Conservation (phyloP, 2,888 invertebrate genomes). For the Eupithecia subfuscata region DNA sequence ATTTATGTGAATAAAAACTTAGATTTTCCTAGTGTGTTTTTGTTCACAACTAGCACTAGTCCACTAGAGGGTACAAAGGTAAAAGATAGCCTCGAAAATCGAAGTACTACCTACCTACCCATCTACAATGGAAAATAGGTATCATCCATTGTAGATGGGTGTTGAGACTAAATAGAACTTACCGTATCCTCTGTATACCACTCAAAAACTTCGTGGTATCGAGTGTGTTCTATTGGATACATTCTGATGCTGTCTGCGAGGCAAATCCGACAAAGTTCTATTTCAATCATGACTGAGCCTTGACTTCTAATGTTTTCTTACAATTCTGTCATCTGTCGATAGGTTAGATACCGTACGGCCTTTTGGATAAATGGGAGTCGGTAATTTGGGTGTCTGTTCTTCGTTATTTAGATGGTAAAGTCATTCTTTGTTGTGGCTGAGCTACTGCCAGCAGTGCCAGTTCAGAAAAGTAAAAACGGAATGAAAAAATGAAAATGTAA, state of each 20-base stretch:
- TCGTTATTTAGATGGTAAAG: background rate
- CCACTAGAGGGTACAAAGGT: background rate
- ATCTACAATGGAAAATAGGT: background rate
- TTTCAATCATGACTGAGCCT: background rate
- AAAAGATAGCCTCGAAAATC: background rate
- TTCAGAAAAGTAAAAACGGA: background rate
- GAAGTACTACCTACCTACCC: background rate
- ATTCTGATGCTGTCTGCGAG: background rate
- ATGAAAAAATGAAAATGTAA: background rate
- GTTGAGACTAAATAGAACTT: background rate
- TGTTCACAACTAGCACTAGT: background rate
- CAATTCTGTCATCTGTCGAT: background rate
- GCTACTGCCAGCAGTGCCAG: background rate
- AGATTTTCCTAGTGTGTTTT: background rate
- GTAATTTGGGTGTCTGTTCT: background rate
- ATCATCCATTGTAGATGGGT: background rate
- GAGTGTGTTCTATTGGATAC: slow-evolving; percentile 5
- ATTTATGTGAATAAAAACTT: background rate
- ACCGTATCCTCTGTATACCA: slow-evolving; percentile 12
- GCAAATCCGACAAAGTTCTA: background rate
- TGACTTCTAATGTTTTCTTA: background rate
- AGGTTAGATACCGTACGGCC: background rate
- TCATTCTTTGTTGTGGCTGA: background rate
- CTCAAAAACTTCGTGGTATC: background rate
- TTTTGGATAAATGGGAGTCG: background rate